These are phyloP conservation scores for Atopsyche davidsoni DNA, from an alignment of 1,140 invertebrate genomes.

Conservation along the genomic window DNA sequence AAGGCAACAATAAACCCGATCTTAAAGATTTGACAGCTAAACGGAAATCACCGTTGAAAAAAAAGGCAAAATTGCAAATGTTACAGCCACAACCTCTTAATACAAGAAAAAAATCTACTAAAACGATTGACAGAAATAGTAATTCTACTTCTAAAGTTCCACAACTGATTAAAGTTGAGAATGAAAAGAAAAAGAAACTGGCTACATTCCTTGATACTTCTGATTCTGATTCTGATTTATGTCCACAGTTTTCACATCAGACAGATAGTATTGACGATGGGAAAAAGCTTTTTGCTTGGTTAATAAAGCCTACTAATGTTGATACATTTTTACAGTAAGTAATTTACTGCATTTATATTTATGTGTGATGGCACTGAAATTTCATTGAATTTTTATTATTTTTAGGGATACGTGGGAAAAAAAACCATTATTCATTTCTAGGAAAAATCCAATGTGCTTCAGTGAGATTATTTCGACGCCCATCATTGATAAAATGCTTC, in stretches of 20 bases:
- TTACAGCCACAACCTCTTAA: not conserved
- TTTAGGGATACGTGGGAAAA: slow-evolving; percentile 68
- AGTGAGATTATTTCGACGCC: slow-evolving; percentile 66
- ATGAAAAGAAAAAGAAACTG: not conserved
- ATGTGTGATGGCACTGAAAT: slow-evolving; percentile 3
- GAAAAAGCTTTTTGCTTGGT: slow-evolving; percentile 58
- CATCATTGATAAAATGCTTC: slow-evolving; percentile 71
- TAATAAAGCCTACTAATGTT: slow-evolving; percentile 60
- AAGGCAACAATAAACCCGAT: too few species aligned
- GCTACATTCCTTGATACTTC: not conserved
- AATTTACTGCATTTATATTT: slow-evolving; percentile 11
- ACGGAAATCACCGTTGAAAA: not conserved
- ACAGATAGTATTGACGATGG: slow-evolving; percentile 55
- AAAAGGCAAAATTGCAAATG: slow-evolving; percentile 13
- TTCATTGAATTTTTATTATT: slow-evolving; percentile 32
- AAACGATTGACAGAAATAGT: not conserved
- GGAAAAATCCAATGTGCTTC: slow-evolving; percentile 63
- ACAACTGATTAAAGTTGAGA: not conserved
- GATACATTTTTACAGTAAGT: slow-evolving; percentile 59
- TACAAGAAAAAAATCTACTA: not conserved
- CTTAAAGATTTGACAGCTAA: too few species aligned
- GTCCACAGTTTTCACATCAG: too few species aligned
- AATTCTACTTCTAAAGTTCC: not conserved
- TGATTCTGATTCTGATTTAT: slow-evolving; percentile 1
- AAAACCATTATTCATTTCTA: slow-evolving; percentile 66